Evolutionary conservation across 1,140 invertebrate genomes (phyloP), one percentile per base, ranked within the genome.

Genomic region (Drosophila kepulauana): DNA sequence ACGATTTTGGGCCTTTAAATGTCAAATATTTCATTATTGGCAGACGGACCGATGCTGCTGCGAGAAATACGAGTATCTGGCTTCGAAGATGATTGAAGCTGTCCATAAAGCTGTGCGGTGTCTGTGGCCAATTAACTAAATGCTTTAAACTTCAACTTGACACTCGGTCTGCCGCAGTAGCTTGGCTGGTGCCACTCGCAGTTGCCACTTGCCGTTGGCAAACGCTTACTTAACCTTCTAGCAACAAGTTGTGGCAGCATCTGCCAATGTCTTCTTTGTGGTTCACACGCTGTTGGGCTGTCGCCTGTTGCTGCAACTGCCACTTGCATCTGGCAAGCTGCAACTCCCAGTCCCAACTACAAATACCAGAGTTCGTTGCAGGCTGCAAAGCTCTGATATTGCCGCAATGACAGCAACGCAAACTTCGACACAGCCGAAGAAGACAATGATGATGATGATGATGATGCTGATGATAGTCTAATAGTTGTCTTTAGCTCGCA

Each of bases 61-160:
- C 20, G 20, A 25, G 20, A 63, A 59, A 64, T 48, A 41, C 57
- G 67, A 78, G 66, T 13, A 52, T 15, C 45, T 46, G n/a, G n/a
- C 11, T 11, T 4, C 46, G 46, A 48, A 57, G 15, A 35, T 79
- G 76, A 82, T 78, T 43, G 57, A 41, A 33, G 49, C 62, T 57
- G 57, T 56, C 68, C 52, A 70, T 78, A 38, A 43, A 73, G 76
- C 56, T 73, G 63, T 54, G 15, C 7, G 35, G 54, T 56, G 57
- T 69, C 11, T 43, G 28, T 65, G 43, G 65, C 68, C 74, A 70
- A 76, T 52, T 70, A 75, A 79, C 15, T 84, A 84, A 89, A 72
- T 56, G 78, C 51, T 88, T 88, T 90, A 89, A 89, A 89, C 85
- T 89, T 89, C 82, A 89, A 89, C 85, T 89, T 89, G 85, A 89